A percentile compares a stretch with the other conserved stretches of the same genome.
phyloP scores from a whole-genome alignment of 2,888 invertebrate species.

The Leptinotarsa juncta region DNA sequence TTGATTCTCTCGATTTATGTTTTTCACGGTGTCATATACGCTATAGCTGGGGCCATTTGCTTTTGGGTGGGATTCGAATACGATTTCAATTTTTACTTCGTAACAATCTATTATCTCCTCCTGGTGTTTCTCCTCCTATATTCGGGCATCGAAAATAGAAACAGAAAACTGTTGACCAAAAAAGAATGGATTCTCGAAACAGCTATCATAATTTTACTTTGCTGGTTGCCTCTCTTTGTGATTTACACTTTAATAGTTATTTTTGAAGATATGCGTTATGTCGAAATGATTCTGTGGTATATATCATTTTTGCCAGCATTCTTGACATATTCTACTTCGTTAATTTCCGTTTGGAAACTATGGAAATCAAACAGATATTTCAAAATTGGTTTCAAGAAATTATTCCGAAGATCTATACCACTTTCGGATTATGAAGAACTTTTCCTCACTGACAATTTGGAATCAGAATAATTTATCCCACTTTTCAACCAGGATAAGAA shows the following conservation, averaged over 20 bases:
- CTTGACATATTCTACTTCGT: conserved; percentile 37
- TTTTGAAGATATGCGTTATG: conserved; percentile 21
- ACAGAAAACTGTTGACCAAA: conserved; percentile 16
- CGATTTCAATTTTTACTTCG: conserved; percentile 40
- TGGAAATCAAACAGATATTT: conserved; percentile 41
- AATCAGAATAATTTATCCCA: background rate
- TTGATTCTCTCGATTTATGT: conserved; percentile 43
- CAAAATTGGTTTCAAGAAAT: conserved; percentile 38
- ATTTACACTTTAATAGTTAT: conserved; percentile 37
- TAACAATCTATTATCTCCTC: conserved; percentile 38
- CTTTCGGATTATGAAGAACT: conserved; percentile 40
- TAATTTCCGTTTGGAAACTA: conserved; percentile 34
- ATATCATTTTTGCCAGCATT: conserved; percentile 42
- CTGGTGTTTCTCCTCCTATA: conserved; percentile 26
- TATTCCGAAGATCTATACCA: conserved; percentile 34
- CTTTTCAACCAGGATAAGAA: too few species aligned
- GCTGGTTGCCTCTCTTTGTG: conserved; percentile 41
- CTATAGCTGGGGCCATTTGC: conserved; percentile 43
- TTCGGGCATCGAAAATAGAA: conserved; percentile 31
- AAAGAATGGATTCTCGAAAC: conserved; percentile 33
- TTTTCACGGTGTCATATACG: conserved; percentile 41
- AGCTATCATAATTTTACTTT: conserved; percentile 29
- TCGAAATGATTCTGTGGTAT: conserved; percentile 42
- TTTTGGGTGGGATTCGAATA: conserved; percentile 36
- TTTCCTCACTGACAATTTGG: conserved; percentile 28